Percentiles rank a stretch among this genome's conserved stretches.
These are phyloP conservation scores for Lutjanus erythropterus DNA, from an alignment of 2,113 vertebrate genomes.

Conservation along the genomic window DNA sequence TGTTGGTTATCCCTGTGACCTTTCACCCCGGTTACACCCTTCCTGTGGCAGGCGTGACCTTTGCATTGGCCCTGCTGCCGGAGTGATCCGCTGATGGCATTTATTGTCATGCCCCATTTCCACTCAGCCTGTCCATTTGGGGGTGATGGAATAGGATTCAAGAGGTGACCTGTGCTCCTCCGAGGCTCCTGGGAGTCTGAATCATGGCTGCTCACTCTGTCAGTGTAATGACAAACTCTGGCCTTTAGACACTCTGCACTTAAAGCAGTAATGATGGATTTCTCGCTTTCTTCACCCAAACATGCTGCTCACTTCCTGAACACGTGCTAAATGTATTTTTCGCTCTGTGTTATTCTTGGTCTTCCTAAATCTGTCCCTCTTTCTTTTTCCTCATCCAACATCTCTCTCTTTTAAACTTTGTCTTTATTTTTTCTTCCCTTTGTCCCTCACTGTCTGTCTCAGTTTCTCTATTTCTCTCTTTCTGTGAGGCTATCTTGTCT, in stretches of 20 bases:
- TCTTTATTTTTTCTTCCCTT: slow-evolving; percentile 39
- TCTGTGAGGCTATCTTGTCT: slow-evolving; percentile 54
- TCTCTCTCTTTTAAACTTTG: slow-evolving; percentile 10
- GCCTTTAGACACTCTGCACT: slow-evolving; percentile 46
- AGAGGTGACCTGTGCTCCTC: slow-evolving; percentile 63
- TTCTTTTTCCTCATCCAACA: neutral
- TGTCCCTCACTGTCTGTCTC: slow-evolving; percentile 19
- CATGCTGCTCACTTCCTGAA: slow-evolving; percentile 20
- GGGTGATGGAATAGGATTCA: slow-evolving; percentile 70
- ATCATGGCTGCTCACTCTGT: slow-evolving; percentile 55
- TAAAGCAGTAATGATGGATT: slow-evolving; percentile 46
- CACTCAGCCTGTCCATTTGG: slow-evolving; percentile 70
- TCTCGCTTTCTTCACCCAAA: slow-evolving; percentile 7
- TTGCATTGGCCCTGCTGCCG: slow-evolving; percentile 50
- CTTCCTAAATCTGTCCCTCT: neutral
- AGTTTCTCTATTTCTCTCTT: neutral
- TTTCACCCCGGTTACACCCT: slow-evolving; percentile 64
- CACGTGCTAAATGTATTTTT: neutral
- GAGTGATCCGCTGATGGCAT: slow-evolving; percentile 69
- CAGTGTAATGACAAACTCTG: slow-evolving; percentile 64
- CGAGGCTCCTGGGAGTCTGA: slow-evolving; percentile 70
- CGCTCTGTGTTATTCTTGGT: neutral
- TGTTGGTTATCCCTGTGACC: slow-evolving; percentile 63
- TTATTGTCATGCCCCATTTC: slow-evolving; percentile 77
- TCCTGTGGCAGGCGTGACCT: slow-evolving; percentile 67